These are phyloP conservation scores for Gallinago media DNA, from an alignment of 2,113 vertebrate species.

Conservation along the genomic window DNA sequence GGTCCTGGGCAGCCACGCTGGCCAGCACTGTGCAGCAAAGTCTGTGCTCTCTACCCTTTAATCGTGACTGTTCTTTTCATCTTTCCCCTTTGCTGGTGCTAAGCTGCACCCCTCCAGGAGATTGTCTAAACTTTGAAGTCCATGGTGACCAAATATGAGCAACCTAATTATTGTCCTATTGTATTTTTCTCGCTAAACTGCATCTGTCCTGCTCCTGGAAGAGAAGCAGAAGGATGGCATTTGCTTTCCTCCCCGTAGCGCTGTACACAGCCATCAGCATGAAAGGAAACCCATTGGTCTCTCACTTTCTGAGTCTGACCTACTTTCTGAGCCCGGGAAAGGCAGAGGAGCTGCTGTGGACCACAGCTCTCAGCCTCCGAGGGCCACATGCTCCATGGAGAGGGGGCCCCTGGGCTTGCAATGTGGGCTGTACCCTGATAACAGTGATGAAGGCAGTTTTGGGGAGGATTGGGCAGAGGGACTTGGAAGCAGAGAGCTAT, in stretches of 20 bases:
- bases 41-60: not conserved
- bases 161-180: not conserved
- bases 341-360: not conserved
- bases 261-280: not conserved
- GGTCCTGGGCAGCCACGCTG: not conserved
- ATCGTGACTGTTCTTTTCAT: not conserved
- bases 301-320: not conserved
- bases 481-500: not conserved
- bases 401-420: too few species aligned
- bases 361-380: not conserved
- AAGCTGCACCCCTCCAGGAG: not conserved
- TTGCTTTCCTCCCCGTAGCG: not conserved
- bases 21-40: rapidly evolving
- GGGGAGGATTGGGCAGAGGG: not conserved
- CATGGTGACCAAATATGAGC: not conserved
- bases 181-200: not conserved
- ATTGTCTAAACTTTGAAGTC: not conserved
- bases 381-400: rapidly evolving
- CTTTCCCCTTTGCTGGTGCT: not conserved
- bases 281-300: not conserved
- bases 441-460: not conserved
- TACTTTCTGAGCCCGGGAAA: not conserved
- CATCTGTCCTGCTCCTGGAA: not conserved
- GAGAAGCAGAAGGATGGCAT: not conserved
- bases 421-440: rapidly evolving